phyloP scores from a whole-genome alignment of 2,888 invertebrate species.

The Torymus texanus region DNA sequence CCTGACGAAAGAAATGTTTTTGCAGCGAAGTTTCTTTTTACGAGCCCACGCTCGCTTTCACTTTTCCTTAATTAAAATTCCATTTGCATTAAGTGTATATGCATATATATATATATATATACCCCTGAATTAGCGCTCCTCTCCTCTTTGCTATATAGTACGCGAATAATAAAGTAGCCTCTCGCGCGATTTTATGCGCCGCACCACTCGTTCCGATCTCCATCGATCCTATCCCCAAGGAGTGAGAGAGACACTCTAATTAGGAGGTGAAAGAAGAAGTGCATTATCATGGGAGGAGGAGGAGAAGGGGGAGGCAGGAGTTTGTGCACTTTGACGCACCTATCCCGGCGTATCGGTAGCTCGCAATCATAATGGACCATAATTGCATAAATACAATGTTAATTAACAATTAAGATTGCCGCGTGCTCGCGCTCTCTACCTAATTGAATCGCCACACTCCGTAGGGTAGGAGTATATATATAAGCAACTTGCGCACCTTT shows the following conservation, averaged over 20 bases:
- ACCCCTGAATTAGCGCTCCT: not conserved
- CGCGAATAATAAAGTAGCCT: not conserved
- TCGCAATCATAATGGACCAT: conserved; percentile 69
- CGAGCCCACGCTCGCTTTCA: conserved; percentile 1
- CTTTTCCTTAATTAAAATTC: conserved; percentile 40
- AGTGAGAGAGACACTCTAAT: not conserved
- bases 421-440: conserved; percentile 58
- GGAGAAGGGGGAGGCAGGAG: not conserved
- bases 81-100: conserved; percentile 12
- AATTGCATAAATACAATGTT: conserved; percentile 73
- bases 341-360: conserved; percentile 64
- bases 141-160: not conserved
- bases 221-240: not conserved
- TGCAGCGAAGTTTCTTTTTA: not conserved
- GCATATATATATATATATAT: no score
- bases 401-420: conserved; percentile 73
- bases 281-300: not conserved
- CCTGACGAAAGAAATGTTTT: not conserved
- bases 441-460: conserved; percentile 71
- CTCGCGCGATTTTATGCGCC: not conserved
- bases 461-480: conserved; percentile 37
- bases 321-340: conserved; percentile 32
- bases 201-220: not conserved
- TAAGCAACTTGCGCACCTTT: conserved; percentile 3
- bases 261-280: conserved; percentile 18